A percentile compares a stretch with the other conserved stretches of the same genome.
Conservation (phyloP, 1,140 invertebrate genomes). For the Drosophila novamexicana region DNA sequence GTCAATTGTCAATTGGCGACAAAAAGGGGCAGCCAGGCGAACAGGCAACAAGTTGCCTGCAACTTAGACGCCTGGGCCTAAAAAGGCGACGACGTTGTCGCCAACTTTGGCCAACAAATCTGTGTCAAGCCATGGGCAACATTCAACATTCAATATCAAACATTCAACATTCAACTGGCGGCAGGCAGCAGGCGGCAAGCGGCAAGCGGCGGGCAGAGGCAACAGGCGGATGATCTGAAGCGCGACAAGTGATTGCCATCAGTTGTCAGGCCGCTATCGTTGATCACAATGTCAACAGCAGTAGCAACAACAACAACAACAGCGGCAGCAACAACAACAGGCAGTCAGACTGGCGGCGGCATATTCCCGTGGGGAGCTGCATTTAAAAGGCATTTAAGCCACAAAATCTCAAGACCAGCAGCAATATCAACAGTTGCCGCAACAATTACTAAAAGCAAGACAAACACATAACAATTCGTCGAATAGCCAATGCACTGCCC, state of each 20-base stretch:
- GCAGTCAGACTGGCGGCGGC: constrained; percentile 72
- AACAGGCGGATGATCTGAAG: constrained; percentile 76
- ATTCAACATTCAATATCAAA: constrained; percentile 44
- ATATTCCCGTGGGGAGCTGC: constrained; percentile 83
- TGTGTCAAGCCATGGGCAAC: constrained; percentile 76
- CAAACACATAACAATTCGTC: constrained; percentile 1
- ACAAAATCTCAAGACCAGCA: constrained; percentile 72
- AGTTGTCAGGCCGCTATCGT: constrained; percentile 81
- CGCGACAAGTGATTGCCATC: constrained; percentile 83
- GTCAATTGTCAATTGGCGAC: constrained; percentile 76
- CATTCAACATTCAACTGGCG: constrained; percentile 47
- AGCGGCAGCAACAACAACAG: constrained; percentile 52
- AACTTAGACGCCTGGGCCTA: constrained; percentile 75
- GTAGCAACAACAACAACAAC: constrained; percentile 41
- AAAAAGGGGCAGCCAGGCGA: constrained; percentile 42
- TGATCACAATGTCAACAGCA: constrained; percentile 83
- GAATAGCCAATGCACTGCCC: constrained; percentile 32
- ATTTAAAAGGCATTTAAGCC: constrained; percentile 84
- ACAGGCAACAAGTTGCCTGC: constrained; percentile 45
- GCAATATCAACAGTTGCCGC: constrained; percentile 45
- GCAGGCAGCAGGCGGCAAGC: constrained; percentile 32
- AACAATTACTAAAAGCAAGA: constrained; percentile 70
- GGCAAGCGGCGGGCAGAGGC: constrained; percentile 23
- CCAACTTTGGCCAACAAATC: constrained; percentile 83
- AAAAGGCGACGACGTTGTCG: constrained; percentile 79